phyloP scores from a whole-genome alignment of 35 echinoderm and acorn worm species.

The Apostichopus californicus region DNA sequence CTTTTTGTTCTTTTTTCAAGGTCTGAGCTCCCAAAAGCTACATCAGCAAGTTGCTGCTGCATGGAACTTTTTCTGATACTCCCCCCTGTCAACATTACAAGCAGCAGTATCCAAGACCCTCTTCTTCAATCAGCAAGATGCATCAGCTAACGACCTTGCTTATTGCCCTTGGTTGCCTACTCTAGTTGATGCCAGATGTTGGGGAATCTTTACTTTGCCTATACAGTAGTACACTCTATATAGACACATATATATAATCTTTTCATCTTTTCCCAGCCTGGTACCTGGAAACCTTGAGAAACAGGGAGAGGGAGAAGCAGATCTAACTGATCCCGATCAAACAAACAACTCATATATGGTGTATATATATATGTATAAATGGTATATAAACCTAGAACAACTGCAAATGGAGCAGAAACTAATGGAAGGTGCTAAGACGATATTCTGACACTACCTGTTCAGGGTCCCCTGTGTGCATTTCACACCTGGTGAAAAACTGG shows the following conservation, averaged over 20 bases:
- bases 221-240: too few relatives aligned
- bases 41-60: too few relatives aligned
- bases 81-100: background rate
- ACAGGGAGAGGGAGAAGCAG: background rate
- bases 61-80: too few relatives aligned
- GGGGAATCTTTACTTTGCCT: too few relatives aligned
- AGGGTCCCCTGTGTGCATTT: background rate
- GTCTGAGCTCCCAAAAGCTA: too few relatives aligned
- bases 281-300: background rate
- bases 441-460: conserved; percentile 20
- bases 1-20: too few relatives aligned
- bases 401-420: conserved; percentile 45
- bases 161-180: too few relatives aligned
- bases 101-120: background rate
- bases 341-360: background rate
- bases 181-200: too few relatives aligned
- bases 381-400: background rate
- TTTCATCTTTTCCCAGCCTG: too few relatives aligned
- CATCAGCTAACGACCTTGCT: too few relatives aligned
- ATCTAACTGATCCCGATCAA: background rate
- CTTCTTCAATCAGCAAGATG: too few relatives aligned
- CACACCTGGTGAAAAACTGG: conserved; percentile 16
- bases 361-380: background rate
- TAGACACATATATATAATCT: too few relatives aligned
- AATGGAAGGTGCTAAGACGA: conserved; percentile 13